Conservation (phyloP, 2,113 vertebrate genomes). For the Nymphicus hollandicus region DNA sequence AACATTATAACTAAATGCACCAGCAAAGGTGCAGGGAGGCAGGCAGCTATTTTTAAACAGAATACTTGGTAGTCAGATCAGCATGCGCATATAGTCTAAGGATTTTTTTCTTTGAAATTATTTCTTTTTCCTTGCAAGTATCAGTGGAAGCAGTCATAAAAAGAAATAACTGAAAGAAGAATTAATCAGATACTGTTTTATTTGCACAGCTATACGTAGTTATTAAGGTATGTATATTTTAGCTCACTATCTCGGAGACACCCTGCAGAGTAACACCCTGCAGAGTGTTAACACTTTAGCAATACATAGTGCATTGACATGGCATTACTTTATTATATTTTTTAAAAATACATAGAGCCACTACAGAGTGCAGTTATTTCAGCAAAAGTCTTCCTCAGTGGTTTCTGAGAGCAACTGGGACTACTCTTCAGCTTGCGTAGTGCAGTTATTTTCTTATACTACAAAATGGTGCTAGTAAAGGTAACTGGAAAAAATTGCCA, state of each 20-base stretch:
- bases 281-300: not conserved
- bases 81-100: accelerated
- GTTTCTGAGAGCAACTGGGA: not conserved
- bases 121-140: not conserved
- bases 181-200: not conserved
- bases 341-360: not conserved
- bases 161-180: not conserved
- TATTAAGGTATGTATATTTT: not conserved
- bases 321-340: not conserved
- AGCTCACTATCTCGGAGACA: not conserved
- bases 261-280: not conserved
- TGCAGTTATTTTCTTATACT: not conserved
- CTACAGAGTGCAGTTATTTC: not conserved
- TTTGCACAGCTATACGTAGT: not conserved
- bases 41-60: not conserved
- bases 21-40: not conserved
- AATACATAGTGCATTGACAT: not conserved
- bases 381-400: not conserved
- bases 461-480: not conserved
- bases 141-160: not conserved
- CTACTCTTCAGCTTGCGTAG: not conserved
- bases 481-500: not conserved
- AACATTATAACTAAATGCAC: not conserved
- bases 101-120: not conserved
- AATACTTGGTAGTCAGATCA: not conserved